Conservation (phyloP, 1,140 invertebrate species). For the Dinoponera quadriceps region DNA sequence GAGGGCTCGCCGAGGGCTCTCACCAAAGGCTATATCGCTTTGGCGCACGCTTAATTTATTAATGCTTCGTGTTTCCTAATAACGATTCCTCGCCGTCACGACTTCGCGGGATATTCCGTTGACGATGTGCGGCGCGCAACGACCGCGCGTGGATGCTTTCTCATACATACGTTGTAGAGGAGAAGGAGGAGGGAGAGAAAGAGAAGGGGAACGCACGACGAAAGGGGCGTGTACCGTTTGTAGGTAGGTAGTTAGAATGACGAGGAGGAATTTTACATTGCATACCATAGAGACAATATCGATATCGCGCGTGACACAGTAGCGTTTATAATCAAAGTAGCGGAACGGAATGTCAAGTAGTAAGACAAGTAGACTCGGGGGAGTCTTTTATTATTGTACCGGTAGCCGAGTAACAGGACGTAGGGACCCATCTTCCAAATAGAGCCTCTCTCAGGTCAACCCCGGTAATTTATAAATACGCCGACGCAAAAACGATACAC, state of each 20-base stretch:
- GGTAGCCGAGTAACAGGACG: constrained; percentile 53
- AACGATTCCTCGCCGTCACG: constrained; percentile 8
- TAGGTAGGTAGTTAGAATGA: constrained; percentile 52
- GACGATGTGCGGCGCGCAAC: constrained; percentile 37
- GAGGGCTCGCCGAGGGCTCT: background rate
- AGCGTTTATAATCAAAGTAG: constrained; percentile 79
- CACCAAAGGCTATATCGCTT: no score
- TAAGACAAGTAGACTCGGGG: constrained; percentile 60
- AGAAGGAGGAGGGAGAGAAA: no score
- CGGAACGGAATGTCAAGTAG: constrained; percentile 31
- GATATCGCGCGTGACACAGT: constrained; percentile 57
- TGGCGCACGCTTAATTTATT: constrained; percentile 52
- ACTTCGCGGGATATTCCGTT: constrained; percentile 31
- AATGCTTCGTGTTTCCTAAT: constrained; percentile 38
- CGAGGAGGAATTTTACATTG: constrained; percentile 63
- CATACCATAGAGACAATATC: constrained; percentile 76
- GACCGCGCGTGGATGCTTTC: constrained; percentile 32
- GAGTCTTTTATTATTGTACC: constrained; percentile 30
- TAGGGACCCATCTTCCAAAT: constrained; percentile 64
- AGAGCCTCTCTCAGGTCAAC: constrained; percentile 37
- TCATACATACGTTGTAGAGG: constrained; percentile 14
- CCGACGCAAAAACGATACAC: background rate
- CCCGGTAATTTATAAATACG: background rate
- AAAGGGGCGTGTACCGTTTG: constrained; percentile 54
- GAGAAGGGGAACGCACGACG: constrained; percentile 27